These are phyloP conservation scores for Tetragonisca angustula DNA, from an alignment of 2,888 invertebrate genomes.

Conservation along the genomic window DNA sequence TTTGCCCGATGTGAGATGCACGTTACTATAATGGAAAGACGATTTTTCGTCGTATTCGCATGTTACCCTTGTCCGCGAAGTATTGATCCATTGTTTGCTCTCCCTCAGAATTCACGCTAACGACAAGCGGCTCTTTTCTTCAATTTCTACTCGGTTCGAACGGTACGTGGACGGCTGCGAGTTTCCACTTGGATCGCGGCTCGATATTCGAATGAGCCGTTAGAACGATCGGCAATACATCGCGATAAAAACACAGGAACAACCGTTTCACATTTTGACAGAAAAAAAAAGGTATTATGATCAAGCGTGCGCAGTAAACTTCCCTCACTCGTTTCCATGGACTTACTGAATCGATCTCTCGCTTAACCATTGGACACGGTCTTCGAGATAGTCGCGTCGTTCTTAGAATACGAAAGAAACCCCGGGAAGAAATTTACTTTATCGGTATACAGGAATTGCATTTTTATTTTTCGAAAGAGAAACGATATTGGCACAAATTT, in stretches of 20 bases:
- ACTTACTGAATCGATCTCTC: constrained; percentile 66
- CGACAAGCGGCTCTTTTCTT: constrained; percentile 58
- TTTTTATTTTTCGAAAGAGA: not conserved
- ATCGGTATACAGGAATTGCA: constrained; percentile 13
- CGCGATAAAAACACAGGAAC: constrained; percentile 41
- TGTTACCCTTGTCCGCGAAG: constrained; percentile 70
- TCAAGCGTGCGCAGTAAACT: constrained; percentile 68
- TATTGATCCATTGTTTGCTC: constrained; percentile 81
- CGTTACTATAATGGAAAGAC: constrained; percentile 32
- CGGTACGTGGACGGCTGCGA: constrained; percentile 2
- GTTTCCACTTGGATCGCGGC: not conserved
- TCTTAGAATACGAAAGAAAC: not conserved
- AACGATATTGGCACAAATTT: not conserved
- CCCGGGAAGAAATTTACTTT: constrained; percentile 28
- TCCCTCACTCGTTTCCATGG: constrained; percentile 46
- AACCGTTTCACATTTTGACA: constrained; percentile 71
- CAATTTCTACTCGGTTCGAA: constrained; percentile 47
- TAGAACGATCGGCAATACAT: constrained; percentile 21
- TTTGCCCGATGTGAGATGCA: not conserved
- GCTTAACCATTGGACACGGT: constrained; percentile 31
- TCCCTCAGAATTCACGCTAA: constrained; percentile 62
- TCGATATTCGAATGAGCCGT: constrained; percentile 3
- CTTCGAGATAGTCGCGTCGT: constrained; percentile 21
- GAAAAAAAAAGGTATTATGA: constrained; percentile 61
- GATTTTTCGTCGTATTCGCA: constrained; percentile 66